Evolutionary conservation across 1,140 invertebrate genomes (phyloP).

Genomic region (Drosophila persimilis): DNA sequence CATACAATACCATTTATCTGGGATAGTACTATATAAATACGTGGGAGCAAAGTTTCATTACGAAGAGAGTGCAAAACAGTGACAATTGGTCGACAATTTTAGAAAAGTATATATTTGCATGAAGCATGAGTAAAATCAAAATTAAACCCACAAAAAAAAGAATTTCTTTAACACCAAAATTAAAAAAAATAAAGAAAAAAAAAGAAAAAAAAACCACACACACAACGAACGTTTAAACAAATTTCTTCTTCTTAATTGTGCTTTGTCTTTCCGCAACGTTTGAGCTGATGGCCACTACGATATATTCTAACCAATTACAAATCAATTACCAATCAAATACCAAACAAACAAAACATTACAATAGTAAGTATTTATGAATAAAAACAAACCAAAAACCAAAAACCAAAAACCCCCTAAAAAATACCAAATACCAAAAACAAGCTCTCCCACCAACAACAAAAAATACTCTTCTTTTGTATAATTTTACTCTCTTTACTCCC

Average conservation of each 20-base stretch:
- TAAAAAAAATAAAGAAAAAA: constrained; percentile 21
- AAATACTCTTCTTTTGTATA: constrained; percentile 49
- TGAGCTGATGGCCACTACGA: constrained; percentile 83
- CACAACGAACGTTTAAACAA: constrained; percentile 62
- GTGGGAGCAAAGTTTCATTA: constrained; percentile 70
- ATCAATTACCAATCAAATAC: constrained; percentile 72
- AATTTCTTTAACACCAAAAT: constrained; percentile 37
- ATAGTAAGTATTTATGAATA: constrained; percentile 74
- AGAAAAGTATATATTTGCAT: constrained; percentile 47
- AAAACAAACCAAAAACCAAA: constrained; percentile 32
- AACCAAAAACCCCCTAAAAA: background rate
- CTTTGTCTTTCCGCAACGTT: constrained; percentile 83
- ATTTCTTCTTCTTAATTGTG: constrained; percentile 82
- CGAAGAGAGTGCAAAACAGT: constrained; percentile 53
- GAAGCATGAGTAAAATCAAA: constrained; percentile 18
- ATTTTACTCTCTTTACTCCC: constrained; percentile 28
- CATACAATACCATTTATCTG: too few species aligned
- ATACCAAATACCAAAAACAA: too few species aligned
- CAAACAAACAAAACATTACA: constrained; percentile 67
- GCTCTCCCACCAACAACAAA: constrained; percentile 12
- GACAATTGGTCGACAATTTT: constrained; percentile 39
- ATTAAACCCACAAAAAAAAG: constrained; percentile 2
- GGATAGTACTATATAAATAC: background rate
- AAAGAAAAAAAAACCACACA: too few species aligned
- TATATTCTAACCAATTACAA: constrained; percentile 81